Conservation (phyloP, 92 coral and sea anemone species). For the Blastomussa wellsi region DNA sequence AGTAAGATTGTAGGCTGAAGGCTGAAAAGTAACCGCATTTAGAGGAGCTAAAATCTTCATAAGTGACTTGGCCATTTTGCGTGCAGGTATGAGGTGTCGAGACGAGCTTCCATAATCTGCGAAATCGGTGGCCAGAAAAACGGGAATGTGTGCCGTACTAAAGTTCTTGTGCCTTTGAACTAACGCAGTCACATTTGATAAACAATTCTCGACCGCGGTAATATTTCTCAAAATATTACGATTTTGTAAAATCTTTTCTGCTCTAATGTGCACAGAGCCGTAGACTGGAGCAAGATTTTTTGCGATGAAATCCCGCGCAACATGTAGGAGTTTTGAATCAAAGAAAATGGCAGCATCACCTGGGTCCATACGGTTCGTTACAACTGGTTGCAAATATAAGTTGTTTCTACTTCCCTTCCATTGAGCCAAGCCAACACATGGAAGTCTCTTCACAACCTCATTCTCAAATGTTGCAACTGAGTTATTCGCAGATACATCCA, state of each 20-base stretch:
- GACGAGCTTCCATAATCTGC: conserved; percentile 83
- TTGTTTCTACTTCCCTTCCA: conserved; percentile 70
- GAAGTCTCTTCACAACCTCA: conserved; percentile 65
- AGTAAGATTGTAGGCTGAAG: conserved; percentile 57
- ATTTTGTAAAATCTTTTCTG: conserved; percentile 63
- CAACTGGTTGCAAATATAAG: conserved; percentile 52
- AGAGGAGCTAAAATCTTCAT: conserved; percentile 39
- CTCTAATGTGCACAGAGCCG: conserved; percentile 81
- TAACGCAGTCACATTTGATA: background rate
- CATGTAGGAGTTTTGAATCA: conserved; percentile 59
- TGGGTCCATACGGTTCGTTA: conserved; percentile 46
- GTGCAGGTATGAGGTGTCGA: conserved; percentile 36
- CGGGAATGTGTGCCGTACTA: background rate
- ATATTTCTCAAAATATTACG: background rate
- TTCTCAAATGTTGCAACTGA: conserved; percentile 79
- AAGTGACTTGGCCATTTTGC: conserved; percentile 56
- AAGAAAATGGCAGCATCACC: conserved; percentile 50
- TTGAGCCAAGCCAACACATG: conserved; percentile 79
- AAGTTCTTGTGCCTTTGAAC: background rate
- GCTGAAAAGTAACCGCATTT: conserved; percentile 62
- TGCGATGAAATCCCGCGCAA: conserved; percentile 66
- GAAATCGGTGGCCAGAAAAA: conserved; percentile 84
- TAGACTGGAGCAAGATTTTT: conserved; percentile 58
- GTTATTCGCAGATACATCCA: conserved; percentile 63
- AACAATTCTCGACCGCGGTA: background rate